Conservation (phyloP, 2,113 vertebrate species). For the Pollimyrus isidori region DNA sequence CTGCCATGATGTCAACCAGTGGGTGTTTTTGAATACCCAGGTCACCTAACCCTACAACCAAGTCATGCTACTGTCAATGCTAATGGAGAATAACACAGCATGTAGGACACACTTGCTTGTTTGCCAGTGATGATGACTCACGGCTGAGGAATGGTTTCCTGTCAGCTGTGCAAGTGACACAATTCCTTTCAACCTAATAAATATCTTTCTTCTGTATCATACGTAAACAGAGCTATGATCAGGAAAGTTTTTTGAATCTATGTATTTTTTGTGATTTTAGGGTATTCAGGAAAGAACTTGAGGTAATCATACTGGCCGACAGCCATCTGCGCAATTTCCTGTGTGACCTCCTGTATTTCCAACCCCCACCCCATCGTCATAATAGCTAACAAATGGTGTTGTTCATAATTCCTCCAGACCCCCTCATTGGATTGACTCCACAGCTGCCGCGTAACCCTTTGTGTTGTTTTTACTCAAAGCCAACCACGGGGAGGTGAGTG, state of each 20-base stretch:
- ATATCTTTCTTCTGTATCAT: background rate
- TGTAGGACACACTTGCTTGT: background rate
- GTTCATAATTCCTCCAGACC: background rate
- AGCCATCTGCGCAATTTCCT: conserved; percentile 9
- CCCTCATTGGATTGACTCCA: background rate
- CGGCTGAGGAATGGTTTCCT: background rate
- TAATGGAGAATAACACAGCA: background rate
- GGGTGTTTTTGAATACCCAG: background rate
- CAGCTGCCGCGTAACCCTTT: background rate
- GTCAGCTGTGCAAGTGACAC: background rate
- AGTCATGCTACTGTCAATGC: background rate
- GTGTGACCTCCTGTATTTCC: background rate
- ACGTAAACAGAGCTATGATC: background rate
- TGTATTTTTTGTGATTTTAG: background rate
- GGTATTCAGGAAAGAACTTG: background rate
- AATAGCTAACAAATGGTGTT: conserved; percentile 14
- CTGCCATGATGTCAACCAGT: background rate
- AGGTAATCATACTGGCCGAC: background rate
- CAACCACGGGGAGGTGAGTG: background rate
- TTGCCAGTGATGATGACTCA: background rate
- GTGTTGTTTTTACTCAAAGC: background rate
- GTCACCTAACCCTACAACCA: background rate
- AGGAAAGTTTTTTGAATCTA: background rate
- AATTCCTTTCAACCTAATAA: background rate
- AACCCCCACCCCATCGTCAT: background rate